Conservation (phyloP, 1,140 invertebrate species). For the Muscidifurax raptorellus region DNA sequence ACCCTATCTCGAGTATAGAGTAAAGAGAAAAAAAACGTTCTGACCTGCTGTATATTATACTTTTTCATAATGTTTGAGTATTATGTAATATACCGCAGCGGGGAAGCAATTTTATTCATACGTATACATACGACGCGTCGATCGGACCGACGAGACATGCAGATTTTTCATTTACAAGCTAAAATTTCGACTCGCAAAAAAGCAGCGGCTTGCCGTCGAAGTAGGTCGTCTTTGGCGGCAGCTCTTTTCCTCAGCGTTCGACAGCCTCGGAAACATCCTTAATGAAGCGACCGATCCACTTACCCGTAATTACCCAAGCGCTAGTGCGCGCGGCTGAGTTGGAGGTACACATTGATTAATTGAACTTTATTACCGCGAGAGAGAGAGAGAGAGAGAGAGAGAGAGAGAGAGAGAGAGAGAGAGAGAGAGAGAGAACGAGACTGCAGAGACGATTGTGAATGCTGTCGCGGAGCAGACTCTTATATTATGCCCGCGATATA, state of each 20-base stretch:
- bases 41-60: not conserved
- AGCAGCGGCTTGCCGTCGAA: not conserved
- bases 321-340: not conserved
- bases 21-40: not conserved
- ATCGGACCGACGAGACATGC: too few species aligned
- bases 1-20: not conserved
- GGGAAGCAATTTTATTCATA: too few species aligned
- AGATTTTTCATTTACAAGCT: too few species aligned
- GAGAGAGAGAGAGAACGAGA: not conserved
- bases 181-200: not conserved
- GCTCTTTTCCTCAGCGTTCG: not conserved
- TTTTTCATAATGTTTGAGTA: too few species aligned
- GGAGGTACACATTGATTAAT: constrained; percentile 13
- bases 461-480: not conserved
- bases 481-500: too few species aligned
- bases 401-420: not conserved
- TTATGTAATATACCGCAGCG: too few species aligned
- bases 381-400: constrained; percentile 13
- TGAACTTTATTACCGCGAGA: constrained; percentile 3
- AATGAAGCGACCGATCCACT: constrained; percentile 26
- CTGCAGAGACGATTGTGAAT: not conserved
- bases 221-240: constrained; percentile 23
- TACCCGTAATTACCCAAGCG: constrained; percentile 26
- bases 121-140: too few species aligned
- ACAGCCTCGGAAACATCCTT: constrained; percentile 20